A percentile compares a stretch with the other conserved stretches of the same genome.
phyloP scores from a whole-genome alignment of 2,113 vertebrate genomes.

The Proterorhinus semilunaris region DNA sequence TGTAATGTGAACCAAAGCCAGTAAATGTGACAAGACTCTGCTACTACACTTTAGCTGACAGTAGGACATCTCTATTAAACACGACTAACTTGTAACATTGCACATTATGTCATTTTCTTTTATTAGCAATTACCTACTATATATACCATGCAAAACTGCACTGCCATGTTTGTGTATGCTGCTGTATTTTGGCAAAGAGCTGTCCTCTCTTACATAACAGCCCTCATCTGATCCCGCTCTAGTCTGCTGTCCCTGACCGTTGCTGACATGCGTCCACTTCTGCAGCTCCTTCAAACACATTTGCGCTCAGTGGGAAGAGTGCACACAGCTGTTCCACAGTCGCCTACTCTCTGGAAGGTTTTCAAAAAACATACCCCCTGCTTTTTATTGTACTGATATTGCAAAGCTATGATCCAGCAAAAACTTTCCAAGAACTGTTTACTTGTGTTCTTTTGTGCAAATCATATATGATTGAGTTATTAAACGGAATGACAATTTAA shows the following conservation, averaged over 20 bases:
- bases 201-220: constrained; percentile 36
- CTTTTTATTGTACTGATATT: neutral
- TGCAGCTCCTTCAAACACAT: constrained; percentile 20
- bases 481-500: neutral
- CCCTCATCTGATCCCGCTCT: constrained; percentile 35
- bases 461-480: neutral
- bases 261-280: constrained; percentile 36
- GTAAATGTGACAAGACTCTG: neutral
- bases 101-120: neutral
- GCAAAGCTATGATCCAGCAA: neutral
- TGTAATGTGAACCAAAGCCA: neutral
- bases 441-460: neutral
- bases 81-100: constrained; percentile 3
- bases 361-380: neutral
- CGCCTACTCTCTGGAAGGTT: constrained; percentile 3
- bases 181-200: constrained; percentile 28
- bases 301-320: constrained; percentile 15
- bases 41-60: neutral
- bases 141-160: neutral
- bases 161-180: neutral
- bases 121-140: neutral
- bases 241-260: constrained; percentile 50
- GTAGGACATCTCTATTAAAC: constrained; percentile 5
- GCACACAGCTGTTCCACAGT: constrained; percentile 21
- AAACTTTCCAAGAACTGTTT: neutral